A percentile compares a stretch with the other conserved stretches of the same genome.
These are phyloP conservation scores for Geotrupes spiniger DNA, from an alignment of 2,888 invertebrate genomes.

Conservation along the genomic window DNA sequence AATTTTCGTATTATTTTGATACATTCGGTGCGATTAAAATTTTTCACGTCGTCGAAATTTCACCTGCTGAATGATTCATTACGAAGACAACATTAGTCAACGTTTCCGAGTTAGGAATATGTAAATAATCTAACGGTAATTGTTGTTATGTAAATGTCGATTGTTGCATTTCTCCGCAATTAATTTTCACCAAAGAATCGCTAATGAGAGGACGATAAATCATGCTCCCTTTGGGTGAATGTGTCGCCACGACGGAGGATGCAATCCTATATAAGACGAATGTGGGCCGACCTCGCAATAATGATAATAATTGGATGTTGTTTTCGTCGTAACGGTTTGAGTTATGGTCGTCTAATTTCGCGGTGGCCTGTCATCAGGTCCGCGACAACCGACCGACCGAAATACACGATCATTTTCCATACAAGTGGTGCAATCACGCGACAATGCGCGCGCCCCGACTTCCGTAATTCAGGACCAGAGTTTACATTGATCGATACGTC, in stretches of 20 bases:
- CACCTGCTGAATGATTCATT: neutral
- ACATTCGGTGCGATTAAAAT: no score
- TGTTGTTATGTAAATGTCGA: slow-evolving; percentile 7
- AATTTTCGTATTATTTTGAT: no score
- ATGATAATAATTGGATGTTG: slow-evolving; percentile 16
- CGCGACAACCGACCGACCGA: no score
- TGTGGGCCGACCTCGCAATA: slow-evolving; percentile 16
- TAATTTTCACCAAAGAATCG: slow-evolving; percentile 16
- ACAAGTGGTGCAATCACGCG: no score
- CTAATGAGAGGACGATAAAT: slow-evolving; percentile 20
- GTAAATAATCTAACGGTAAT: neutral
- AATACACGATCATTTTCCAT: no score
- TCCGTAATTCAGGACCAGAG: no score
- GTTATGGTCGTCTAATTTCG: slow-evolving; percentile 19
- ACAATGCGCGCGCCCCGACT: no score
- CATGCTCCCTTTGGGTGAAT: slow-evolving; percentile 5
- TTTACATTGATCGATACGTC: no score
- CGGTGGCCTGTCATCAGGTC: slow-evolving; percentile 9
- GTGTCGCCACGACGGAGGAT: neutral
- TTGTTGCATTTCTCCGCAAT: slow-evolving; percentile 12
- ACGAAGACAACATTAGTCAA: neutral
- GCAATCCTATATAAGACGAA: slow-evolving; percentile 11
- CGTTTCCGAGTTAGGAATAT: neutral
- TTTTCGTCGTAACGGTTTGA: slow-evolving; percentile 6
- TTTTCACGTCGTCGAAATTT: no score